Percentiles rank a stretch among this genome's conserved stretches.
phyloP scores from a whole-genome alignment of 2,888 invertebrate species.

The Notodonta dromedarius region DNA sequence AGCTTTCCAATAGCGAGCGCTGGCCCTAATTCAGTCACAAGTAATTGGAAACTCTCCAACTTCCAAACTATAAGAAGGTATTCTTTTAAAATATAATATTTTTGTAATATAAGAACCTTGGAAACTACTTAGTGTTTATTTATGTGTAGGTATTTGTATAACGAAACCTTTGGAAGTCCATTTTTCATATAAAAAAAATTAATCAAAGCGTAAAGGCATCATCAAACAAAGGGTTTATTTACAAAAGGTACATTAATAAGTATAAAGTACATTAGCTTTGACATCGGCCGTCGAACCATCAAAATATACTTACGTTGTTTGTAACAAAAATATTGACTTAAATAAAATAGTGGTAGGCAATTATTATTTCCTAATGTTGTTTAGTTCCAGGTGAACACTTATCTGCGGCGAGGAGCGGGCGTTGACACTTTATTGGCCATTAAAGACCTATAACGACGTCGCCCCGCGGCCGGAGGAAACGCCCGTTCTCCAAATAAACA shows the following conservation, averaged over 20 bases:
- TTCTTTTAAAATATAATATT: not conserved
- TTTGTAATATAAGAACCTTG: not conserved
- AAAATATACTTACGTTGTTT: not conserved
- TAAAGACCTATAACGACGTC: conserved; percentile 78
- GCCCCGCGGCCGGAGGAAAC: conserved; percentile 67
- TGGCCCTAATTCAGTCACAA: not conserved
- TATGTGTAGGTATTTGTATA: not conserved
- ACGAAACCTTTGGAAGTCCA: not conserved
- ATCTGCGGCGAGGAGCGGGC: conserved; percentile 62
- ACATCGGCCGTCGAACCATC: conserved; percentile 5
- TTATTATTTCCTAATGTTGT: conserved; percentile 20
- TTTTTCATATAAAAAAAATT: not conserved
- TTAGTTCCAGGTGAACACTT: conserved; percentile 67
- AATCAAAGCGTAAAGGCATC: conserved; percentile 2
- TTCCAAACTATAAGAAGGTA: not conserved
- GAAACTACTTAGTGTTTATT: not conserved
- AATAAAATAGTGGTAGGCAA: conserved; percentile 15
- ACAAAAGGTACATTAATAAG: conserved; percentile 3
- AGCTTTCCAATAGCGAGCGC: not conserved
- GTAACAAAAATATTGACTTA: not conserved
- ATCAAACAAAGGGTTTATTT: not conserved
- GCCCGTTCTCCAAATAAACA: conserved; percentile 75
- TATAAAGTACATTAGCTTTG: conserved; percentile 5
- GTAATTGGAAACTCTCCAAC: conserved; percentile 3
- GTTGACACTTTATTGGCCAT: conserved; percentile 80